Evolutionary conservation across 2,888 invertebrate species (phyloP).

Genomic region (Rhyacophila evoluta): DNA sequence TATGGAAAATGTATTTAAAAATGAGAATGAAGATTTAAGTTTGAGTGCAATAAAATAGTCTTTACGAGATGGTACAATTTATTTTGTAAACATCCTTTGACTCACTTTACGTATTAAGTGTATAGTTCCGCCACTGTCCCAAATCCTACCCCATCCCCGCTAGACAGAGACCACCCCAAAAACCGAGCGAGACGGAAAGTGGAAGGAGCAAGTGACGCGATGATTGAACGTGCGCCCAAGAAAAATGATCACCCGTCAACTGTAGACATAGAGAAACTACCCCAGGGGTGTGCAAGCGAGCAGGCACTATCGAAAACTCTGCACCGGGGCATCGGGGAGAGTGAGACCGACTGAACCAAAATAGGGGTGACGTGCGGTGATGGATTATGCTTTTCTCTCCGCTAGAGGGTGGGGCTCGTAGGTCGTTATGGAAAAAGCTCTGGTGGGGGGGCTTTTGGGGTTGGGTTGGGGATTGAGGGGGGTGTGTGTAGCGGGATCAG

Average conservation of each 20-base stretch:
- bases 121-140: slow-evolving; percentile 20
- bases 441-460: slow-evolving; percentile 71
- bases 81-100: no score
- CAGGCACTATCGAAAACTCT: slow-evolving; percentile 25
- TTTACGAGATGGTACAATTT: no score
- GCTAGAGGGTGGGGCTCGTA: slow-evolving; percentile 71
- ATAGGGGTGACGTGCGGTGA: slow-evolving; percentile 74
- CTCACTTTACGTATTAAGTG: neutral
- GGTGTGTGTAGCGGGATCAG: slow-evolving; percentile 53
- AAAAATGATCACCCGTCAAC: slow-evolving; percentile 79
- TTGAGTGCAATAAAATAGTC: no score
- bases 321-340: slow-evolving; percentile 59
- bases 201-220: slow-evolving; percentile 69
- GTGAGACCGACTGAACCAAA: slow-evolving; percentile 67
- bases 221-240: slow-evolving; percentile 80
- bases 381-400: slow-evolving; percentile 74
- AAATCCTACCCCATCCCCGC: neutral
- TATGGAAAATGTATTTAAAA: no score
- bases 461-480: slow-evolving; percentile 58
- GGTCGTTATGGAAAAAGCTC: slow-evolving; percentile 73
- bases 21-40: no score
- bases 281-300: slow-evolving; percentile 67
- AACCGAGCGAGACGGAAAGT: slow-evolving; percentile 35
- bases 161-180: slow-evolving; percentile 22
- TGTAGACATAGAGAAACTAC: slow-evolving; percentile 73